phyloP scores from a whole-genome alignment of 2,888 invertebrate species.

The Odontocolon sp. region DNA sequence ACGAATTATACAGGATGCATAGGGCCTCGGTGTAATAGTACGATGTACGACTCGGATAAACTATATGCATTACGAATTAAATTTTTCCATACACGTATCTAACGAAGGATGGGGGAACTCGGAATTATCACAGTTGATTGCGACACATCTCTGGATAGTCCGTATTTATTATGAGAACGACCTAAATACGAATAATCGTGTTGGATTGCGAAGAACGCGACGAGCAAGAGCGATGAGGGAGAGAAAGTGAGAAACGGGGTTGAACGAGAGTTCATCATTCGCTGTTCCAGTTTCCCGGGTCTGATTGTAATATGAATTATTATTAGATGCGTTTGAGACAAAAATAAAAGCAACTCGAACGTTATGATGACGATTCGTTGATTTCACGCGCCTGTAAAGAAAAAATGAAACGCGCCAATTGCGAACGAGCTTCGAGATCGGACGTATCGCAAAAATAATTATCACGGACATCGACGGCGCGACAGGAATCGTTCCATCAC shows the following conservation, averaged over 20 bases:
- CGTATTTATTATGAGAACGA: conserved; percentile 39
- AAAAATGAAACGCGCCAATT: background rate
- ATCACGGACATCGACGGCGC: background rate
- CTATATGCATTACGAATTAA: no score
- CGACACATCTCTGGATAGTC: background rate
- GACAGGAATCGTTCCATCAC: background rate
- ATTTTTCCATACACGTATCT: background rate
- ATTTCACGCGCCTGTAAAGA: no score
- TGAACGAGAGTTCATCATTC: conserved; percentile 48
- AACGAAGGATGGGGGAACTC: conserved; percentile 6
- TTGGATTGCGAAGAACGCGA: background rate
- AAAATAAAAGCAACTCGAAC: background rate
- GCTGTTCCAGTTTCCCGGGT: conserved; percentile 12
- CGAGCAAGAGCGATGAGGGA: background rate
- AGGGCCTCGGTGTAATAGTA: no score
- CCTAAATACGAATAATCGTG: conserved; percentile 49
- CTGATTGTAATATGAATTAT: conserved; percentile 33
- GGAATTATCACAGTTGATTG: background rate
- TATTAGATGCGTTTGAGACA: background rate
- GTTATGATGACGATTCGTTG: no score
- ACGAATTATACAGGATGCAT: no score
- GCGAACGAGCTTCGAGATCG: background rate
- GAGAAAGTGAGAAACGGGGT: conserved; percentile 11
- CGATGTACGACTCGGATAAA: no score
- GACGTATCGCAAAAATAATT: background rate